phyloP scores from a whole-genome alignment of 2,797 vertebrate genomes.

The Parotocinclus haroldoi region DNA sequence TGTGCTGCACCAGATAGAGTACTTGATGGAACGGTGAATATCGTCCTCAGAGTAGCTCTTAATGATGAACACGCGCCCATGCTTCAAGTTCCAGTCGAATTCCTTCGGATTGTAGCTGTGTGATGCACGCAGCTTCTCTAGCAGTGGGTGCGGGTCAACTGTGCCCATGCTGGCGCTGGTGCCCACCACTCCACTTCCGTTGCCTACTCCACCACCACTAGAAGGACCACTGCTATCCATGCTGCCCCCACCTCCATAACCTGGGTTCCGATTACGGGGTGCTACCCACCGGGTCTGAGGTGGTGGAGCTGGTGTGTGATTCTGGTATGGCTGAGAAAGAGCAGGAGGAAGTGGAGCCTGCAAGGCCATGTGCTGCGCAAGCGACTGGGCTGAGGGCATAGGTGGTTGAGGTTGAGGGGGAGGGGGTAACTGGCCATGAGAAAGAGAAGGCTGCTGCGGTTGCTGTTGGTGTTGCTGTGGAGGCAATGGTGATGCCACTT shows the following conservation, averaged over 20 bases:
- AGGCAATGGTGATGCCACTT: conserved; percentile 79
- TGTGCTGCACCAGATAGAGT: conserved; percentile 99
- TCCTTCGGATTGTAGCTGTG: conserved; percentile 98
- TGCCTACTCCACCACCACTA: conserved; percentile 62
- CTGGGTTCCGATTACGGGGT: conserved; percentile 85
- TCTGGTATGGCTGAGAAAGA: conserved; percentile 82
- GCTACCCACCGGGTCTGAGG: conserved; percentile 94
- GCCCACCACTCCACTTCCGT: conserved; percentile 57
- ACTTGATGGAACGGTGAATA: conserved; percentile 99
- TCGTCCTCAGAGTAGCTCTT: conserved; percentile 99
- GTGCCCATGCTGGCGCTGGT: conserved; percentile 48
- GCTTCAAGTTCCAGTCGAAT: conserved; percentile 95
- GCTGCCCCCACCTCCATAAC: conserved; percentile 66
- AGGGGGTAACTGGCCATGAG: conserved; percentile 59
- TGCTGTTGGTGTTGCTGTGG: conserved; percentile 67
- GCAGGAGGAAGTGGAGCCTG: conserved; percentile 77
- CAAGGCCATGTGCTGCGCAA: conserved; percentile 76
- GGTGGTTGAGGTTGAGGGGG: conserved; percentile 65
- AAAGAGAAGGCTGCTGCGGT: conserved; percentile 65
- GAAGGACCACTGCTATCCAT: conserved; percentile 68
- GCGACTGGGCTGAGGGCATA: conserved; percentile 71
- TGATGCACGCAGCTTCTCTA: conserved; percentile 91
- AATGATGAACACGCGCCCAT: conserved; percentile 94
- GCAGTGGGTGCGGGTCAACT: conserved; percentile 83
- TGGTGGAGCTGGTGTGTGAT: conserved; percentile 76